Evolutionary conservation across 2,113 vertebrate genomes (phyloP).

Genomic region (Onychostruthus taczanowskii): DNA sequence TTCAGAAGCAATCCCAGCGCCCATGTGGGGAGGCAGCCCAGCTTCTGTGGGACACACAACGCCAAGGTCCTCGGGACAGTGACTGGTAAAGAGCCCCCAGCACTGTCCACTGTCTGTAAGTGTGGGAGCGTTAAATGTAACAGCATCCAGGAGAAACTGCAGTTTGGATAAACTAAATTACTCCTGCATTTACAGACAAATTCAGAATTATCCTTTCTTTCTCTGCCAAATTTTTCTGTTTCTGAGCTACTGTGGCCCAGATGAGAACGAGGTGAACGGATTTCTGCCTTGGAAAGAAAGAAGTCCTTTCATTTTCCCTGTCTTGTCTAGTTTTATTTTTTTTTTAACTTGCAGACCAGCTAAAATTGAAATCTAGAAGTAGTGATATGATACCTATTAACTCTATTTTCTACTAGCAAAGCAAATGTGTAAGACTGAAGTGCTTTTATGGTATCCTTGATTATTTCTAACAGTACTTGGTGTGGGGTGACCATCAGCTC

Average conservation of each 20-base stretch:
- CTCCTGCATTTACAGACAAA: neutral
- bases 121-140: neutral
- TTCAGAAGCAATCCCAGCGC: neutral
- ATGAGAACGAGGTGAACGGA: neutral
- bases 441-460: neutral
- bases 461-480: neutral
- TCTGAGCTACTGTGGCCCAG: neutral
- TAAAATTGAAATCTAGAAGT: neutral
- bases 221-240: neutral
- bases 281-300: neutral
- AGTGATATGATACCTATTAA: neutral
- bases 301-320: neutral
- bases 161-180: neutral
- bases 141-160: neutral
- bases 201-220: neutral
- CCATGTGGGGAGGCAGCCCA: accelerated
- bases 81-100: accelerated
- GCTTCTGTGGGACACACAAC: neutral
- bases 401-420: neutral
- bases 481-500: neutral
- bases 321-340: neutral
- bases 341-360: neutral
- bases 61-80: neutral
- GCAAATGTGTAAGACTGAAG: neutral
- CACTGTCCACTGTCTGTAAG: neutral